Evolutionary conservation across 2,113 vertebrate species (phyloP).

Genomic region (Tetrax tetrax): DNA sequence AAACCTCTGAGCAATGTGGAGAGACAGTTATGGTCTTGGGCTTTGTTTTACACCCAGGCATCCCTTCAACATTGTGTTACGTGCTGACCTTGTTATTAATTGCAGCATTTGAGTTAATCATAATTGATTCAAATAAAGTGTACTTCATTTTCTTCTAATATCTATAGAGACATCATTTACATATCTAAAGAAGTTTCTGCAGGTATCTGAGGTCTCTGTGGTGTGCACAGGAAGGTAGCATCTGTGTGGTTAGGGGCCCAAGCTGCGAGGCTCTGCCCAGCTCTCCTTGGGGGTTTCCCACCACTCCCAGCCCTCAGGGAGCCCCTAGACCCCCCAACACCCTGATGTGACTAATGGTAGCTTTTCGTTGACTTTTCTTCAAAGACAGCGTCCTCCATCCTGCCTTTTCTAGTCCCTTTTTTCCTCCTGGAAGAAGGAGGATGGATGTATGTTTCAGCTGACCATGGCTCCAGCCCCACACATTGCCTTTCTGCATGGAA

Average conservation of each 20-base stretch:
- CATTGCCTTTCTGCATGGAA: not conserved
- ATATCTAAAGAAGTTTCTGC: not conserved
- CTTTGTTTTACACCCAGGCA: not conserved
- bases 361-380: not conserved
- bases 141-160: not conserved
- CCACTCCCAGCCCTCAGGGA: not conserved
- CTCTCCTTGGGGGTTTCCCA: not conserved
- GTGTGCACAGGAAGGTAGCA: not conserved
- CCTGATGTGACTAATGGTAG: accelerated
- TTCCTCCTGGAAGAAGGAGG: not conserved
- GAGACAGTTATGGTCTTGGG: not conserved
- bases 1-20: not conserved
- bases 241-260: not conserved
- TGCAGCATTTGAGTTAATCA: not conserved
- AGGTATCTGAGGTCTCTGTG: not conserved
- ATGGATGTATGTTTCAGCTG: not conserved
- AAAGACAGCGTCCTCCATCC: not conserved
- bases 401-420: not conserved
- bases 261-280: not conserved
- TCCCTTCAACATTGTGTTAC: not conserved
- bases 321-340: not conserved
- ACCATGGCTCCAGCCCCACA: not conserved
- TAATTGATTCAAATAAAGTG: not conserved
- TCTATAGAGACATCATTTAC: not conserved
- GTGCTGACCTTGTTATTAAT: not conserved